Evolutionary conservation across 2,797 vertebrate genomes (phyloP), one percentile per base, ranked within the genome.

Genomic region (Antennarius maculatus): DNA sequence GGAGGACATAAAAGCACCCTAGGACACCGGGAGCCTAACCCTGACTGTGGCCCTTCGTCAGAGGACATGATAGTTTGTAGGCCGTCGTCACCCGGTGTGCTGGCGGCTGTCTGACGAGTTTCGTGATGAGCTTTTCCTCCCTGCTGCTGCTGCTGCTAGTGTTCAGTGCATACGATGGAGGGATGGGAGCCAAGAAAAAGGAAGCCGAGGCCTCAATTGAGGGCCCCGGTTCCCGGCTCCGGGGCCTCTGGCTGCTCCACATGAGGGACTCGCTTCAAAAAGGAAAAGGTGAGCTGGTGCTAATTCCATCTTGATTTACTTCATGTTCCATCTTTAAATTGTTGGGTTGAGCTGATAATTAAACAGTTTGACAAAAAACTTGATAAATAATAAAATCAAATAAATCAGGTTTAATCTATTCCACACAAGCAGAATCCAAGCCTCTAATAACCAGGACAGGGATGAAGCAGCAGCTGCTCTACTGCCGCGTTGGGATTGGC

Each of bases 401-500:
- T 23, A 23, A 23, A 23, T 23, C 23, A 23, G 23, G 23, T 23
- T 34, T 6, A 34, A 34, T 34, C 31, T 34, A 34, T 8, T 34
- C 31, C 31, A 6, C 2, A 34, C 31, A 39, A 55, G 14, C 81
- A 92, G 90, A 64, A 57, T 28, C 45, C 0, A 41, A 47, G 49
- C 34, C 77, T 70, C 54, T 61, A 68, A 79, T 81, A 72, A 45
- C 71, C 45, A 66, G 29, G 62, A 73, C 65, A 9, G n/a, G 4
- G 9, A n/a, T 42, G 54, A 74, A 76, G 5, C 79, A 88, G 57
- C 84, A 84, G 83, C 81, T 93, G 28, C 90, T 94, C 7, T 93
- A 92, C 75, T 92, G 92, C 42, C 85, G 85, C 8, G 81, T 89
- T 34, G 92, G 92, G 55, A 93, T 93, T 29, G 93, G 93, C n/a